Conservation (phyloP, 2,113 vertebrate genomes). For the Parus major region DNA sequence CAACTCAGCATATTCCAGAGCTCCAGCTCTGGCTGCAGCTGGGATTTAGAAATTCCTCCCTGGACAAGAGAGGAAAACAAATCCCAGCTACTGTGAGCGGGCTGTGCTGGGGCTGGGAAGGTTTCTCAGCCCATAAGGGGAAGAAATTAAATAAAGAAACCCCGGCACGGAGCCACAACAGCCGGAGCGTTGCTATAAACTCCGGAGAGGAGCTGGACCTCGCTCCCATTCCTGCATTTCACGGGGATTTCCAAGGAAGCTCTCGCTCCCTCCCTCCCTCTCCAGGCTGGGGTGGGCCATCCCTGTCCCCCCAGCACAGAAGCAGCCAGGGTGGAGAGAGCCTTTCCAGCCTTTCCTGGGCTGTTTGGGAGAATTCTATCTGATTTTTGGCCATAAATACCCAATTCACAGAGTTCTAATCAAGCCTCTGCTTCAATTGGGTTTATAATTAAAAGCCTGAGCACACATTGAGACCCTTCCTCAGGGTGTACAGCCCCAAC, state of each 20-base stretch:
- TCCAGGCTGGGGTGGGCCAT: fast-evolving
- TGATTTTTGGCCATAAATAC: background rate
- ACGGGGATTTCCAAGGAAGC: background rate
- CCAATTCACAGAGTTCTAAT: background rate
- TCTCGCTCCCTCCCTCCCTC: background rate
- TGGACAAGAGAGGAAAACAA: background rate
- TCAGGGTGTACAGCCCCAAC: background rate
- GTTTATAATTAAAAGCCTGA: background rate
- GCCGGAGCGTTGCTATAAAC: background rate
- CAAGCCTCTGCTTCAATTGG: background rate
- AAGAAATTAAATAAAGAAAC: slow-evolving; percentile 45
- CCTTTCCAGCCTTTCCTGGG: fast-evolving
- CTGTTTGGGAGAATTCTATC: background rate
- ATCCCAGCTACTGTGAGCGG: background rate
- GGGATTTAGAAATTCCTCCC: background rate
- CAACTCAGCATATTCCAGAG: background rate
- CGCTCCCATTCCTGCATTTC: background rate
- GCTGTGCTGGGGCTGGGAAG: background rate
- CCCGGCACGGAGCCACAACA: background rate
- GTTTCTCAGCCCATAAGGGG: slow-evolving; percentile 40
- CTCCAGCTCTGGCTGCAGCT: background rate
- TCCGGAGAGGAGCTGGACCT: background rate
- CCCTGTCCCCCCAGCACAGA: background rate
- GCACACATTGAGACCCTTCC: fast-evolving
- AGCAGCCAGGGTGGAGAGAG: fast-evolving